phyloP scores from a whole-genome alignment of 30 jellyfish, hydroid and myxozoan genomes.

The Pelagia noctiluca region DNA sequence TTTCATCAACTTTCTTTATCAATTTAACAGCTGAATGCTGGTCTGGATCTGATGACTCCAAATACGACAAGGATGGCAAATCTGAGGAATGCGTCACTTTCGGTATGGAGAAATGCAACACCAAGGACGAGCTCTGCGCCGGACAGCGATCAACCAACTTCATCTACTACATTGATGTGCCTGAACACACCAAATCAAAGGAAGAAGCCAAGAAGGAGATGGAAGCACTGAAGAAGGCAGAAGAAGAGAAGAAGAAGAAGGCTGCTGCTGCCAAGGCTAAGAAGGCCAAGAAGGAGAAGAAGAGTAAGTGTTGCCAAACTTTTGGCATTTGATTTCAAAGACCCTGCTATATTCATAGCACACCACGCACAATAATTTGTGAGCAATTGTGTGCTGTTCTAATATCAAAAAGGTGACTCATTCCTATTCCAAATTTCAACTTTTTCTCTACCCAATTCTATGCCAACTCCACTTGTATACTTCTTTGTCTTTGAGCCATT shows the following conservation, averaged over 20 bases:
- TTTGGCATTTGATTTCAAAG: not conserved
- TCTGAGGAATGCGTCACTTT: constrained; percentile 92
- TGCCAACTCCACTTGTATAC: too few species aligned
- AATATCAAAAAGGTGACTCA: too few species aligned
- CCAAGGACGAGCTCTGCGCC: constrained; percentile 81
- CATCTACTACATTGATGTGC: constrained; percentile 94
- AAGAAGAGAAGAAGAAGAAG: constrained; percentile 70
- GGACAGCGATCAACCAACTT: constrained; percentile 92
- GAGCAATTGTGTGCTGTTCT: too few species aligned
- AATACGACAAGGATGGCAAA: constrained; percentile 94
- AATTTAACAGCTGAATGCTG: constrained; percentile 94
- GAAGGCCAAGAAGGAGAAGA: constrained; percentile 78
- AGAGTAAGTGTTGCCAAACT: constrained; percentile 42
- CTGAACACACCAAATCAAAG: constrained; percentile 87
- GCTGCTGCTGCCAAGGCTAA: constrained; percentile 73
- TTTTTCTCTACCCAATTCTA: too few species aligned
- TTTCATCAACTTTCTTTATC: not conserved
- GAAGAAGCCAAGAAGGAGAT: constrained; percentile 94
- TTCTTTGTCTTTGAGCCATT: too few species aligned
- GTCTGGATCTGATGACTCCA: constrained; percentile 97
- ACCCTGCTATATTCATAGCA: not conserved
- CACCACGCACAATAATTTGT: too few species aligned
- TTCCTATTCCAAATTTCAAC: too few species aligned
- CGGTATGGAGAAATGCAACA: constrained; percentile 79
- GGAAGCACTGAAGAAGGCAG: constrained; percentile 77